A percentile compares a stretch with the other conserved stretches of the same genome.
phyloP scores from a whole-genome alignment of 2,113 vertebrate species.

The Scortum barcoo region DNA sequence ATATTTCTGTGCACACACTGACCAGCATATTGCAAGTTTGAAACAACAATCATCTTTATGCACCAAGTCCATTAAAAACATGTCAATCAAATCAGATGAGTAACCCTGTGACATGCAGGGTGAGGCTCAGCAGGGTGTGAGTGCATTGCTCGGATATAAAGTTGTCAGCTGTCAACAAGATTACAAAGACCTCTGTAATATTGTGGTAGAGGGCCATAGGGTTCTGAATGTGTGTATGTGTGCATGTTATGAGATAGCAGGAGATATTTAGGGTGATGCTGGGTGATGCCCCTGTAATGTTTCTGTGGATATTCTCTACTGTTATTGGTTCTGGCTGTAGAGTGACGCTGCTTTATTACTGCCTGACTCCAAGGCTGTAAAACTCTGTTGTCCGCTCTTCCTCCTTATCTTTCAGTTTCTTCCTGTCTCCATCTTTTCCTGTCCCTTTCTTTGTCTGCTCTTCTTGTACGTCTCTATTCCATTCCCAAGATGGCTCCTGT shows the following conservation, averaged over 20 bases:
- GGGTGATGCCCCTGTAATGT: slow-evolving; percentile 59
- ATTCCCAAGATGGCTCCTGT: slow-evolving; percentile 5
- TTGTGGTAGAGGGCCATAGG: slow-evolving; percentile 19
- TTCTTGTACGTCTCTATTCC: slow-evolving; percentile 5
- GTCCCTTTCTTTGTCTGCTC: slow-evolving; percentile 17
- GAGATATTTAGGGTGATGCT: slow-evolving; percentile 48
- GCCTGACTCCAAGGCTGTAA: neutral
- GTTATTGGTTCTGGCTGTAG: slow-evolving; percentile 55
- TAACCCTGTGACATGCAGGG: slow-evolving; percentile 38
- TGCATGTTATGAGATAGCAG: slow-evolving; percentile 7
- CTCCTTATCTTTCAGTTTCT: slow-evolving; percentile 7
- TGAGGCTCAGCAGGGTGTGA: neutral
- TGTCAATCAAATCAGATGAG: slow-evolving; percentile 42
- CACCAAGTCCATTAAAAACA: slow-evolving; percentile 58
- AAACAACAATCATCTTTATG: slow-evolving; percentile 10
- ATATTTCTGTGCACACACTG: too few species aligned
- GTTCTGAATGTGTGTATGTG: slow-evolving; percentile 17
- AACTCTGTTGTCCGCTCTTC: neutral
- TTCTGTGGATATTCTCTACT: slow-evolving; percentile 61
- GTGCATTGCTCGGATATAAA: slow-evolving; percentile 59
- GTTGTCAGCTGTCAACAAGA: slow-evolving; percentile 70
- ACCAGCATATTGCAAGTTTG: too few species aligned
- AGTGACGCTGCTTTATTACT: slow-evolving; percentile 58
- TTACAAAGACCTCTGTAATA: slow-evolving; percentile 52
- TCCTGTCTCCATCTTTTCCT: neutral